These are phyloP conservation scores for Drosophila chauvacae DNA, from an alignment of 1,140 invertebrate species.

Conservation along the genomic window DNA sequence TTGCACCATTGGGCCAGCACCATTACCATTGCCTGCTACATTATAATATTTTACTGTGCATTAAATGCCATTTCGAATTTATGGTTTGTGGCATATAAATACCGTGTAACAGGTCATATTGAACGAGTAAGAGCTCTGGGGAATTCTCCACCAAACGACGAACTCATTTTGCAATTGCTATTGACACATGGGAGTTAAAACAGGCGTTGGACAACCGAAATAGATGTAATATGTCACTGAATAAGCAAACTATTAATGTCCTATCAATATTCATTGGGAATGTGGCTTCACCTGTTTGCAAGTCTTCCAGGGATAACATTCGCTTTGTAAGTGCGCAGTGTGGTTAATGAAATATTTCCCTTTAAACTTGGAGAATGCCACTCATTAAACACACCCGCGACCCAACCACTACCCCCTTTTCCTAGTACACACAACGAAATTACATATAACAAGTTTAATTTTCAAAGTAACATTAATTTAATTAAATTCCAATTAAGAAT, in stretches of 20 bases:
- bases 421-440: neutral
- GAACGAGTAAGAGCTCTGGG: constrained; percentile 3
- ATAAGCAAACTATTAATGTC: neutral
- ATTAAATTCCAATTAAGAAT: neutral
- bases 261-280: constrained; percentile 16
- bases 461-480: neutral
- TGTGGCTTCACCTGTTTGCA: neutral
- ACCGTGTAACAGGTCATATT: constrained; percentile 20
- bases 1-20: constrained; percentile 30
- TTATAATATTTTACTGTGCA: constrained; percentile 62
- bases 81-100: constrained; percentile 33
- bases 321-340: neutral
- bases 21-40: constrained; percentile 27
- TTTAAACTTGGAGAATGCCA: neutral
- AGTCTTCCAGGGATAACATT: neutral
- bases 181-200: constrained; percentile 4
- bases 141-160: neutral
- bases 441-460: neutral
- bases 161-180: constrained; percentile 18
- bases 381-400: constrained; percentile 34
- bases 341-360: constrained; percentile 3
- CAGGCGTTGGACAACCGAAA: constrained; percentile 3
- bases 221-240: neutral
- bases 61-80: constrained; percentile 72
- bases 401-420: neutral